Evolutionary conservation across 2,797 vertebrate genomes (phyloP).

Genomic region (Danio jaintianensis): DNA sequence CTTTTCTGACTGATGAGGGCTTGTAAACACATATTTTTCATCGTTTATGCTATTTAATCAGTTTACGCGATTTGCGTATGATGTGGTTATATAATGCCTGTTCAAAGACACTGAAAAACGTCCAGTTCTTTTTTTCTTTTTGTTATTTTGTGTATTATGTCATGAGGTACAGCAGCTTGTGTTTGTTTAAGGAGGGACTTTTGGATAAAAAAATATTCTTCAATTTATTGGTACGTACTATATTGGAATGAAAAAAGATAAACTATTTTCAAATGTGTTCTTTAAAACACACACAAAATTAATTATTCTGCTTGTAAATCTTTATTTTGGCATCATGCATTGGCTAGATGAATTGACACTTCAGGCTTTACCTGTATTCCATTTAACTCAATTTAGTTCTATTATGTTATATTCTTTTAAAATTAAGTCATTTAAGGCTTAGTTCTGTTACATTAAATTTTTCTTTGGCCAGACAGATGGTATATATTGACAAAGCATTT

Average conservation of each 20-base stretch:
- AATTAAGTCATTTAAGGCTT: background rate
- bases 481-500: no score
- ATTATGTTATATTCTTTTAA: background rate
- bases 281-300: background rate
- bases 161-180: background rate
- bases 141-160: conserved; percentile 9
- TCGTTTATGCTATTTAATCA: conserved; percentile 40
- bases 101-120: background rate
- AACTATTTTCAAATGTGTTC: background rate
- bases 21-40: conserved; percentile 31
- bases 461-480: no score
- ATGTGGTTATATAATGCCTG: conserved; percentile 17
- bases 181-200: background rate
- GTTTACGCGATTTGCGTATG: conserved; percentile 25
- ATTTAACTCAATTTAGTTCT: background rate
- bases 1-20: conserved; percentile 36
- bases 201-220: background rate
- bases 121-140: conserved; percentile 9
- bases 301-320: background rate
- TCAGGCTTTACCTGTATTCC: background rate
- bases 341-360: background rate
- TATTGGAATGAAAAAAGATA: background rate
- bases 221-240: background rate
- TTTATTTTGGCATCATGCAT: background rate
- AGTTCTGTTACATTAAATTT: background rate